Evolutionary conservation across 2,113 vertebrate genomes (phyloP), one percentile per base, ranked within the genome.

Genomic region (Tricholaema leucomelas): DNA sequence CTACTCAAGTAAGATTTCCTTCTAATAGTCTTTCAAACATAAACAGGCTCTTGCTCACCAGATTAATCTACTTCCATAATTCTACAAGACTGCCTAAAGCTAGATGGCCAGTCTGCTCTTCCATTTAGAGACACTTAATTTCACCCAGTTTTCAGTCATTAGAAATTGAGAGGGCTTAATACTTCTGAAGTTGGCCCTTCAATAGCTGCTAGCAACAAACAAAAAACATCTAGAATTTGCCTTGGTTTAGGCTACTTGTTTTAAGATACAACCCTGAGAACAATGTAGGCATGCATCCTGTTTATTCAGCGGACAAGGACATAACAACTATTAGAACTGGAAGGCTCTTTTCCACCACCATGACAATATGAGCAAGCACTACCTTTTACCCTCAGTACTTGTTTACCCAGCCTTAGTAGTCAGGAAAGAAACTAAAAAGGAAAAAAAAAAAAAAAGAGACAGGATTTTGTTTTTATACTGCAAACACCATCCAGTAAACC

Each of bases 221-320:
- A 64, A 64, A 87, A 63, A 79, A 44, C 33, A 42, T 42, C 18
- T 64, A 83, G n/a, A 72, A 40, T 54, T 38, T 63, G 31, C 33
- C 67, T 74, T 30, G 8, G 33, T 87, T 90, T 72, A 52, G 40
- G 70, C 46, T 90, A 16, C 63, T 88, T 92, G 86, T 17, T 93
- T 90, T 73, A 73, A 93, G 63, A 87, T 40, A 59, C 63, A 82
- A 44, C 15, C n/a, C 67, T 89, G 81, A 76, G 67, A 94, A 95
- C 91, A 95, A 91, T 64, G 87, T 28, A 77, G 81, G 85, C 58
- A 31, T 11, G 72, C 79, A 96, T 92, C 95, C 93, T 95, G 87
- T 96, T 94, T 95, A 92, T 92, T 89, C 87, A 85, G 60, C 6
- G 5, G 48, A 58, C 78, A 93, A 91, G 58, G 85, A 89, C 19